These are phyloP conservation scores for Tachyglossus aculeatus DNA, from an alignment of 2,797 vertebrate species.

Conservation along the genomic window DNA sequence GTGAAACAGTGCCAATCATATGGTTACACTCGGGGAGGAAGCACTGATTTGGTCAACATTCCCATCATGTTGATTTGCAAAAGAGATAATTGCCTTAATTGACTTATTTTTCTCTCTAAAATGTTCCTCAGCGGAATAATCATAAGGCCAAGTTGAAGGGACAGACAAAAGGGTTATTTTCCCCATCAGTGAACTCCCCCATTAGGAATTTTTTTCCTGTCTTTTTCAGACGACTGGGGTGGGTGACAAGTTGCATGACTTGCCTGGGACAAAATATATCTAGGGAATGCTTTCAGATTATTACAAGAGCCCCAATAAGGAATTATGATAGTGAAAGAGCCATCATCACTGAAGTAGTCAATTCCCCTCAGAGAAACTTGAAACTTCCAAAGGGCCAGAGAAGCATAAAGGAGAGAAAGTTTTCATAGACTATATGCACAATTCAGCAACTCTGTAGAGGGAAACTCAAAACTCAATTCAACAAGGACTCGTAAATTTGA, in stretches of 20 bases:
- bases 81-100: conserved; percentile 16
- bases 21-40: background rate
- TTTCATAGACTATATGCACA: background rate
- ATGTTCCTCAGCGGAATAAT: conserved; percentile 9
- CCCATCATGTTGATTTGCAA: background rate
- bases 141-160: background rate
- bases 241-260: conserved; percentile 14
- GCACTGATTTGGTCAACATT: background rate
- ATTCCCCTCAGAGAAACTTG: conserved; percentile 12
- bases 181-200: conserved; percentile 16
- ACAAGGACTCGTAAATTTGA: background rate
- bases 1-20: no score
- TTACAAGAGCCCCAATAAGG: background rate
- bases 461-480: background rate
- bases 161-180: background rate
- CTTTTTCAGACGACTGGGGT: background rate
- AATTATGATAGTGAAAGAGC: background rate
- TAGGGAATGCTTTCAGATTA: background rate
- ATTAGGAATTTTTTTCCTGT: background rate
- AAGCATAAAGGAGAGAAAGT: background rate
- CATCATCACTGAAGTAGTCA: background rate
- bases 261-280: background rate
- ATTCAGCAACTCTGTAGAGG: background rate
- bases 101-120: conserved; percentile 19
- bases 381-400: background rate